Conservation (phyloP, 2,113 vertebrate genomes). For the Ascaphus truei region DNA sequence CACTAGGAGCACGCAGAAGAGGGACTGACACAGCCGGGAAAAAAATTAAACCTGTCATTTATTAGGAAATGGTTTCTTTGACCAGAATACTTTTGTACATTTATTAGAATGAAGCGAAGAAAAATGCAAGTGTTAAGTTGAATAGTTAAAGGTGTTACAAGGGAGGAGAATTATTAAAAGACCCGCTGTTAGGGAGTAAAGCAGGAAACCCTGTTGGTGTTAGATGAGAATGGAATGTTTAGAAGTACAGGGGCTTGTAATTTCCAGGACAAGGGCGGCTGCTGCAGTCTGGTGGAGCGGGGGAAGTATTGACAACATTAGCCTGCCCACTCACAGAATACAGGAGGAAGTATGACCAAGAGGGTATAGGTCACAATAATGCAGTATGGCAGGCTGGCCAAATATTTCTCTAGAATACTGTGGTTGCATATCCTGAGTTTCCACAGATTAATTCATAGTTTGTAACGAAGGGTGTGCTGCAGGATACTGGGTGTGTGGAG, state of each 20-base stretch:
- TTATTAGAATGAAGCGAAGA: too few species aligned
- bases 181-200: constrained; percentile 64
- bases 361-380: constrained; percentile 52
- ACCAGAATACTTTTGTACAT: too few species aligned
- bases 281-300: constrained; percentile 43
- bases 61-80: too few species aligned
- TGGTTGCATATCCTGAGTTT: constrained; percentile 67
- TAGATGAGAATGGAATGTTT: constrained; percentile 73
- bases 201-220: constrained; percentile 70
- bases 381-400: constrained; percentile 44
- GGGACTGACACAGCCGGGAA: too few species aligned
- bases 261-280: constrained; percentile 71
- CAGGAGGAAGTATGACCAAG: constrained; percentile 56
- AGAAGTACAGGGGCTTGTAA: constrained; percentile 63
- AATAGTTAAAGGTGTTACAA: constrained; percentile 72
- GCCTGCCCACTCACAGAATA: constrained; percentile 62
- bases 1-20: too few species aligned
- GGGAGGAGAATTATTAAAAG: constrained; percentile 62
- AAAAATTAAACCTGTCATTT: too few species aligned
- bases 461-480: constrained; percentile 53
- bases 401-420: constrained; percentile 48
- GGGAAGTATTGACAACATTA: constrained; percentile 51
- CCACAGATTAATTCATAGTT: constrained; percentile 45
- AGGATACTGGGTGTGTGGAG: constrained; percentile 47
- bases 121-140: too few species aligned